Percentiles rank a stretch among this genome's conserved stretches.
Evolutionary conservation across 35 echinoderm and acorn worm genomes (phyloP).

Genomic region (Ophioderma brevispina): DNA sequence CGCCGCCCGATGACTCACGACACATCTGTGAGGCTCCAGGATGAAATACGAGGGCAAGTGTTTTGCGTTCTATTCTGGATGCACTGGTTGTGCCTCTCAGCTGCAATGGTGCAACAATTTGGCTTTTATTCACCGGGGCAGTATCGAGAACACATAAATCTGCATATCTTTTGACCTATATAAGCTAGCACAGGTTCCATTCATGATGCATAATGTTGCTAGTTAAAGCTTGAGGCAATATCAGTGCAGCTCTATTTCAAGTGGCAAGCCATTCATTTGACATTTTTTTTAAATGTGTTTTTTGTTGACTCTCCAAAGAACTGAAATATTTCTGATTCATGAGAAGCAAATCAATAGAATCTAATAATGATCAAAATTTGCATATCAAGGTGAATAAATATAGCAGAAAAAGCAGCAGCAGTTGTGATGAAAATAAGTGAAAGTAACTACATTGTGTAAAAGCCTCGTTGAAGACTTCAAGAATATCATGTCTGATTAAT

Average conservation of each 20-base stretch:
- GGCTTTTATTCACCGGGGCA: neutral
- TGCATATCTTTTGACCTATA: neutral
- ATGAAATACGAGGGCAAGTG: neutral
- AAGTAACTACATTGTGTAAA: too few relatives aligned
- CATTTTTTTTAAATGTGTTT: too few relatives aligned
- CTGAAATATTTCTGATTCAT: too few relatives aligned
- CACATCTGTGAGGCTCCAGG: slow-evolving; percentile 1
- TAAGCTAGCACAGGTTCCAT: neutral
- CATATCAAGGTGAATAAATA: too few relatives aligned
- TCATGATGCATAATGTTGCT: neutral
- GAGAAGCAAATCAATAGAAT: too few relatives aligned
- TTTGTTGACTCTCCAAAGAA: too few relatives aligned
- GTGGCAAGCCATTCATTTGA: neutral
- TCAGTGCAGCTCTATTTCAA: neutral
- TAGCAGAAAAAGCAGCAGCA: too few relatives aligned
- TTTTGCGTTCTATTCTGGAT: neutral
- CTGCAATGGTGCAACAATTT: slow-evolving; percentile 2
- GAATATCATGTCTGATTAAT: too few relatives aligned
- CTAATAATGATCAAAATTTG: too few relatives aligned
- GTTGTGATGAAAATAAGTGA: too few relatives aligned
- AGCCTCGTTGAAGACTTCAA: too few relatives aligned
- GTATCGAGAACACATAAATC: neutral
- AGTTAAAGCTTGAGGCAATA: neutral
- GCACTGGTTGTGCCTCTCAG: neutral
- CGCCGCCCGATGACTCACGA: neutral